phyloP scores from a whole-genome alignment of 2,113 vertebrate genomes.

The Cyanoramphus novaezelandiae region DNA sequence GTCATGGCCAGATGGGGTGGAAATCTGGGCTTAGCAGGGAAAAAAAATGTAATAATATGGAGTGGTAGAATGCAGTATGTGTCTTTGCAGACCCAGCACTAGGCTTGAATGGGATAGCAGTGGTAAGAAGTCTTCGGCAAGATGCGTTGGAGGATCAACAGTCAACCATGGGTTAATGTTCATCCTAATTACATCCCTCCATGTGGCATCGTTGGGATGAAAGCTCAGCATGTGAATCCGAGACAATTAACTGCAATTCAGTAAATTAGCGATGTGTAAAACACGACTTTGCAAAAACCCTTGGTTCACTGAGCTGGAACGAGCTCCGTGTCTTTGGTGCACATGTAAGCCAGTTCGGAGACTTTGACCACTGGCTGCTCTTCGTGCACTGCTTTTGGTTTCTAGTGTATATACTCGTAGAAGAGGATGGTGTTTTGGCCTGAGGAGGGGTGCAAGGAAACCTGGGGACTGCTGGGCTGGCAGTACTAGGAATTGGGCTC shows the following conservation, averaged over 20 bases:
- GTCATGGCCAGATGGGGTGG: background rate
- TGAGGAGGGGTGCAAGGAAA: background rate
- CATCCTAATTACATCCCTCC: background rate
- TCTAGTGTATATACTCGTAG: background rate
- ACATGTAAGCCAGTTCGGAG: background rate
- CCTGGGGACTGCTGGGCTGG: background rate
- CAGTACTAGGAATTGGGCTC: background rate
- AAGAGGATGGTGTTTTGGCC: background rate
- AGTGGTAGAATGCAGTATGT: background rate
- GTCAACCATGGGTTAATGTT: conserved; percentile 14
- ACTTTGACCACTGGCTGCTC: conserved; percentile 20
- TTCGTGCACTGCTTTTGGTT: background rate
- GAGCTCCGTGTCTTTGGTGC: background rate
- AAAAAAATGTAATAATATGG: background rate
- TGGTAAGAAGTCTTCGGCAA: background rate
- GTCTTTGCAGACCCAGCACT: background rate
- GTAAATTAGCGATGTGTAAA: conserved; percentile 39
- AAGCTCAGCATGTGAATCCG: background rate
- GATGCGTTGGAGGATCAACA: background rate
- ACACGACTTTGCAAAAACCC: conserved; percentile 44
- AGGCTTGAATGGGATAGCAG: background rate
- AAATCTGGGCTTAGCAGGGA: background rate
- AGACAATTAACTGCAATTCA: conserved; percentile 13
- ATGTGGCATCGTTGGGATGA: background rate
- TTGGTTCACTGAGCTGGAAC: background rate